Conservation (phyloP, 2,797 vertebrate genomes). For the Gallinago solitaria region DNA sequence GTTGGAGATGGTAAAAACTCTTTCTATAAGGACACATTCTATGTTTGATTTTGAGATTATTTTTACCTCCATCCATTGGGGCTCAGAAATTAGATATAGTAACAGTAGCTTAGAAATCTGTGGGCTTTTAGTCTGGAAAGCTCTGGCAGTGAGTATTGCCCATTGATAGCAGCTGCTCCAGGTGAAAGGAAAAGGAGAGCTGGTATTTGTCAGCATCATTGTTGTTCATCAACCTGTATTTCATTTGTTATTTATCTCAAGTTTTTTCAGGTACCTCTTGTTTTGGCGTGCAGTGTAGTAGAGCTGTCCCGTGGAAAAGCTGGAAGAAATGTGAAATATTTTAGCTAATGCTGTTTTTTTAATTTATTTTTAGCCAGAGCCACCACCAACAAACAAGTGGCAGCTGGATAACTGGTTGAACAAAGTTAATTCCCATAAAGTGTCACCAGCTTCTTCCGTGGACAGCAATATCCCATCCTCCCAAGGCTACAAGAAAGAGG, state of each 20-base stretch:
- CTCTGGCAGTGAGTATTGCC: rapidly evolving
- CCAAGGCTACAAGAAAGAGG: conserved; percentile 93
- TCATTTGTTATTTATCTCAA: neutral
- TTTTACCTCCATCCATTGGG: neutral
- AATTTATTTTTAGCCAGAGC: conserved; percentile 86
- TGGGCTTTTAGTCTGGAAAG: neutral
- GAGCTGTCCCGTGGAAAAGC: neutral
- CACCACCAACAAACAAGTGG: conserved; percentile 95
- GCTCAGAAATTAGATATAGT: neutral
- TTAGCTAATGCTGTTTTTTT: neutral
- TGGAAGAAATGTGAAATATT: neutral
- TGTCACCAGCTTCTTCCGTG: conserved; percentile 92
- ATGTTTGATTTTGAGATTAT: neutral
- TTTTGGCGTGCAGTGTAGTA: neutral
- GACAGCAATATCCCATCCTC: conserved; percentile 90
- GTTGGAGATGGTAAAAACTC: neutral
- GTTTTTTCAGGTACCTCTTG: neutral
- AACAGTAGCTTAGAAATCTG: neutral
- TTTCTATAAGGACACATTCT: neutral
- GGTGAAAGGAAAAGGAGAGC: neutral
- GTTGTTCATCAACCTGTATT: neutral
- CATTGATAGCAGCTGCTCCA: neutral
- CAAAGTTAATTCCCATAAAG: conserved; percentile 90
- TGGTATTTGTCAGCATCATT: neutral
- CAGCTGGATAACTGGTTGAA: conserved; percentile 98